Percentiles rank a stretch among this genome's conserved stretches.
phyloP scores from a whole-genome alignment of 2,797 vertebrate genomes.

The Pterois miles region DNA sequence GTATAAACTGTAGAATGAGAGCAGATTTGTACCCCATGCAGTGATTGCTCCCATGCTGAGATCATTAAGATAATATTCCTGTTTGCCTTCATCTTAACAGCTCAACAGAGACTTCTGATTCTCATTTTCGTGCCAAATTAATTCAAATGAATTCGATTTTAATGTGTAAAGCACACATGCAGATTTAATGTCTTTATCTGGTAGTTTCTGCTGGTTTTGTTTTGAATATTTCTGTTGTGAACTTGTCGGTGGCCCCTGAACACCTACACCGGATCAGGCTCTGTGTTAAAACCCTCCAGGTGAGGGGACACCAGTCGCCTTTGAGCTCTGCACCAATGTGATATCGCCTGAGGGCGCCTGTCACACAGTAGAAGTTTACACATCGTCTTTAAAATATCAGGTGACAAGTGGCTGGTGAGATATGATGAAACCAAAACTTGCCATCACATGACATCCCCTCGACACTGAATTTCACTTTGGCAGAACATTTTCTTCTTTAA shows the following conservation, averaged over 20 bases:
- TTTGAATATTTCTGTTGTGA: conserved; percentile 18
- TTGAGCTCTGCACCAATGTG: conserved; percentile 34
- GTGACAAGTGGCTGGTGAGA: conserved; percentile 26
- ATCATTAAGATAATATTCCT: not conserved
- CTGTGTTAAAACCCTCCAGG: not conserved
- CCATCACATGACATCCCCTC: not conserved
- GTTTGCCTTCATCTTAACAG: conserved; percentile 13
- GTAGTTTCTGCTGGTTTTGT: conserved; percentile 9
- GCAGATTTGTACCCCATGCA: conserved; percentile 26
- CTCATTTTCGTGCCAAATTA: conserved; percentile 26
- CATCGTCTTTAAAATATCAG: conserved; percentile 17
- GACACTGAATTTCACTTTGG: conserved; percentile 29
- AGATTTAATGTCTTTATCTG: conserved; percentile 25
- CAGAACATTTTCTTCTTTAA: conserved; percentile 16
- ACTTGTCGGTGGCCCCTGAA: conserved; percentile 50
- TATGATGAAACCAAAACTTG: conserved; percentile 8
- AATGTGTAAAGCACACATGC: conserved; percentile 41
- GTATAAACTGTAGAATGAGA: not conserved
- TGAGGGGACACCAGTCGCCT: conserved; percentile 4
- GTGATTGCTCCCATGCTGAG: conserved; percentile 49
- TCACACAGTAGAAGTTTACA: not conserved
- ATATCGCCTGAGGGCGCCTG: conserved; percentile 33
- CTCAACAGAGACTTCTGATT: conserved; percentile 15
- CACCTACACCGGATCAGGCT: conserved; percentile 62
- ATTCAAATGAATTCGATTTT: conserved; percentile 1